These are phyloP conservation scores for Oophaga pumilio DNA, from an alignment of 2,113 vertebrate species.

Conservation along the genomic window DNA sequence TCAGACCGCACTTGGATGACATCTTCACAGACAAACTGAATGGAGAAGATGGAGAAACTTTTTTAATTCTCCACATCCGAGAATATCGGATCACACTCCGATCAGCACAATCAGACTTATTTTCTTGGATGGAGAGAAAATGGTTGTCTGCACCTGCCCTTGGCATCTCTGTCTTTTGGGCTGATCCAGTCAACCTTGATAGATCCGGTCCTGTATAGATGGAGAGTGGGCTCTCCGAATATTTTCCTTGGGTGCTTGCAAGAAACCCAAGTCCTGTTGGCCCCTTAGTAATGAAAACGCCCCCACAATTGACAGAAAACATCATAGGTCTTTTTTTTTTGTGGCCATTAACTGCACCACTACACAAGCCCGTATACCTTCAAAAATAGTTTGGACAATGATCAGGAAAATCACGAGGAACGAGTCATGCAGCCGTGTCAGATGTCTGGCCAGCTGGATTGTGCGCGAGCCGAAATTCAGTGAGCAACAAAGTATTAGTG, in stretches of 20 bases:
- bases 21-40: no score
- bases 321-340: no score
- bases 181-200: neutral
- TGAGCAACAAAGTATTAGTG: neutral
- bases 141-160: no score
- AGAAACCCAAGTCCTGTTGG: neutral
- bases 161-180: neutral
- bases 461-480: neutral
- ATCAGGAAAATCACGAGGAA: neutral
- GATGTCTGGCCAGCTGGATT: constrained; percentile 4
- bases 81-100: no score
- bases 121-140: no score
- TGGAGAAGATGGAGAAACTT: no score
- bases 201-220: neutral
- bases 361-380: neutral
- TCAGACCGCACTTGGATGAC: no score
- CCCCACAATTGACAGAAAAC: no score
- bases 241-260: neutral
- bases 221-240: neutral
- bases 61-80: no score
- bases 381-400: neutral
- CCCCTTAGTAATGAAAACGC: neutral
- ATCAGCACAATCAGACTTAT: no score
- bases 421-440: constrained; percentile 7
- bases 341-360: no score